phyloP scores from a whole-genome alignment of 2,888 invertebrate species.

The Mayetiola destructor region DNA sequence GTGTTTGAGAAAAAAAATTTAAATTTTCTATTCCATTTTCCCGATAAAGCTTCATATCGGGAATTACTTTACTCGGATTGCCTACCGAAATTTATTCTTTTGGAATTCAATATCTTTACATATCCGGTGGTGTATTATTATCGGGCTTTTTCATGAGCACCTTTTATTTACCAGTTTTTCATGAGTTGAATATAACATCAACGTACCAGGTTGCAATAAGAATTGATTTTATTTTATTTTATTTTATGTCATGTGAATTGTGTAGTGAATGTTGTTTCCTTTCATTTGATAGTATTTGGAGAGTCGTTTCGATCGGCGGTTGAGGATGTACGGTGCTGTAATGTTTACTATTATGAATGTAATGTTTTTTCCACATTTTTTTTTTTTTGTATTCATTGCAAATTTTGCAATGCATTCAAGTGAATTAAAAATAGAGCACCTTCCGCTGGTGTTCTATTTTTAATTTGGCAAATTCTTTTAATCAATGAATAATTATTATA shows the following conservation, averaged over 20 bases:
- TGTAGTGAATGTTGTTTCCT: too few relatives aligned
- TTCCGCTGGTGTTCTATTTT: too few relatives aligned
- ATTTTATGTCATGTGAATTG: too few relatives aligned
- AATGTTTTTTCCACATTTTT: slow-evolving; percentile 24
- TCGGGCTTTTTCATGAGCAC: slow-evolving; percentile 52
- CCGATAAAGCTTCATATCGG: slow-evolving; percentile 49
- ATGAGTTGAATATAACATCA: slow-evolving; percentile 56
- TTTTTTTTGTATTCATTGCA: too few relatives aligned
- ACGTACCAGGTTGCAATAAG: slow-evolving; percentile 53
- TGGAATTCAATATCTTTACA: slow-evolving; percentile 61
- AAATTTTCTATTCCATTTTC: not conserved
- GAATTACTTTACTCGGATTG: slow-evolving; percentile 58
- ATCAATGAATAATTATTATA: too few relatives aligned
- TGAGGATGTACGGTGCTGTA: slow-evolving; percentile 55
- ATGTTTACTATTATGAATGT: slow-evolving; percentile 60
- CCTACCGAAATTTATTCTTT: slow-evolving; percentile 71
- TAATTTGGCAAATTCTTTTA: too few relatives aligned
- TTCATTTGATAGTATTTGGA: slow-evolving; percentile 47
- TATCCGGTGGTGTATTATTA: slow-evolving; percentile 45
- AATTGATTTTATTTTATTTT: too few relatives aligned
- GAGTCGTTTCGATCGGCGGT: slow-evolving; percentile 52
- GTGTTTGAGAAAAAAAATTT: not conserved
- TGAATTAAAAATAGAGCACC: too few relatives aligned
- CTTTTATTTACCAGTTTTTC: slow-evolving; percentile 59
- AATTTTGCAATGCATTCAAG: too few relatives aligned